Base-by-base conservation (phyloP, 2,888 invertebrate species). In the Aporophyla lueneburgensis region DNA sequence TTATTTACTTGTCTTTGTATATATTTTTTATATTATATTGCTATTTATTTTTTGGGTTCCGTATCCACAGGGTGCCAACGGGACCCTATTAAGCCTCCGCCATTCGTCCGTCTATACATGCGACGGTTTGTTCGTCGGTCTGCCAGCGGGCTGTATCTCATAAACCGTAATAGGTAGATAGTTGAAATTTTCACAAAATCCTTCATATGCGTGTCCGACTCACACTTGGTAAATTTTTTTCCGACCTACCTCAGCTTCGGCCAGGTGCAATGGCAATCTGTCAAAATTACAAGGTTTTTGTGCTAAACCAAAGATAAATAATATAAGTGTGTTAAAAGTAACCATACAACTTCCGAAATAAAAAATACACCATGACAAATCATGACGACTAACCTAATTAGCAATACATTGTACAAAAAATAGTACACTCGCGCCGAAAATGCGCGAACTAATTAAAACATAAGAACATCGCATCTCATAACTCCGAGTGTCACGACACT, bases 381-480 rank as follows among this genome's bases (percentile, higher is more conserved):
- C 33, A 33, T 33, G 33, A 33, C 1, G 33, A 33, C 33, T 33
- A 33, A 51, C 53, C 9, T 19, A 68, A 49, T 24, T 65, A 14
- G 3, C 21, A 21, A 33, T 27, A 5, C 16, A 16, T 54, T 16
- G n/a, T 54, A 27, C n/a, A 2, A 33, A 43, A 71, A 16, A 43
- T 19, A 51, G 24, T n/a, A 33, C 12, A 33, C 1, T 12, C 14
- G 33, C 24, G n/a, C 59, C 33, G 43, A 65, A 62, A 79, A 74
- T 62, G 21, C 56, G 65, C 56, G 40, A 78, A 88, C 87, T 87
- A 88, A 87, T 83, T 87, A 90, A 84, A 84, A 78, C 76, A 83
- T 85, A 85, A 85, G 86, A 90, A 77, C 83, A 87, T 78, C 80
- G 74, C 73, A 73, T 76, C 76, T 80, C 83, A 87, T 81, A 87